A percentile compares a stretch with the other conserved stretches of the same genome.
Conservation (phyloP, 2,797 vertebrate species). For the Tauraco hartlaubi region DNA sequence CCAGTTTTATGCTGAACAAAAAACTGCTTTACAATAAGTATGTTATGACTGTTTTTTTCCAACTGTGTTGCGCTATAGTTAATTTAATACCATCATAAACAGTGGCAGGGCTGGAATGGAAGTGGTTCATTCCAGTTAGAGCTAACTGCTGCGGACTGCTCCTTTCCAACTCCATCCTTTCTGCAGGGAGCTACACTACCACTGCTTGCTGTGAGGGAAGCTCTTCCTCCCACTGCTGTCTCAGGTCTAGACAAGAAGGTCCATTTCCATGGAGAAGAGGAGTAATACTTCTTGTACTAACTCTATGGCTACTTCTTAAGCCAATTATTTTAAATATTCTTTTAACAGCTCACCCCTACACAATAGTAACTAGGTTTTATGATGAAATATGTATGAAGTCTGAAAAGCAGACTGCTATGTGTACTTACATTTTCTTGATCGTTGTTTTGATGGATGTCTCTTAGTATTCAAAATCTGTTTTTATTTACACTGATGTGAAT, state of each 20-base stretch:
- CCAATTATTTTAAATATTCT: not conserved
- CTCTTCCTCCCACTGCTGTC: not conserved
- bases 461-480: not conserved
- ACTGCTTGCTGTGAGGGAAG: not conserved
- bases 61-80: not conserved
- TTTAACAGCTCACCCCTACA: not conserved
- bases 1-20: not conserved
- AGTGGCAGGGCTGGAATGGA: not conserved
- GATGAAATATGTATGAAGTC: constrained; percentile 22
- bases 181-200: not conserved
- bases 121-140: not conserved
- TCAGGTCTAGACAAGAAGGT: not conserved
- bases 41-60: not conserved
- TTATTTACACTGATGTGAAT: not conserved
- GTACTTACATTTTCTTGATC: constrained; percentile 9
- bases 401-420: not conserved
- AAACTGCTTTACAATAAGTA: not conserved
- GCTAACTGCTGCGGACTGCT: not conserved
- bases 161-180: not conserved
- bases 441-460: not conserved
- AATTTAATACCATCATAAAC: not conserved
- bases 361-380: constrained; percentile 3
- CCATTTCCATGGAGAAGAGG: not conserved
- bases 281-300: not conserved
- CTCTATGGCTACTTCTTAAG: not conserved